Conservation (phyloP, 2,888 invertebrate genomes). For the Eupelmus urozonus region DNA sequence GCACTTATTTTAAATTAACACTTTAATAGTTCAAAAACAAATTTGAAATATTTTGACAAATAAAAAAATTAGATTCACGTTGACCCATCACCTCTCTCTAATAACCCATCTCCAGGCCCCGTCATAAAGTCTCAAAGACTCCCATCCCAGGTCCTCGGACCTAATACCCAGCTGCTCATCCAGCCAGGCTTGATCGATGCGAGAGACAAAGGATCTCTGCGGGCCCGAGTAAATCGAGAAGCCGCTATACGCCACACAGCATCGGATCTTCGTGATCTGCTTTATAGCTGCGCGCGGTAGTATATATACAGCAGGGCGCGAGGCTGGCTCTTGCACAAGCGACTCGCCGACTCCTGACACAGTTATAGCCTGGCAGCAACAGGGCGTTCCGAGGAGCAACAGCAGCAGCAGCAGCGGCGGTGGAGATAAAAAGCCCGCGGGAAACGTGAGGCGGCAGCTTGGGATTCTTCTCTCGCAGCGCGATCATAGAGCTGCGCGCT, state of each 20-base stretch:
- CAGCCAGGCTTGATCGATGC: conserved; percentile 37
- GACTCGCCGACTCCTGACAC: conserved; percentile 37
- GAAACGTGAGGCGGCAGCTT: too few species aligned
- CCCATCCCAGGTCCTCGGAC: neutral
- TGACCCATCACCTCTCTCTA: too few species aligned
- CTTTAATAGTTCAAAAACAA: too few species aligned
- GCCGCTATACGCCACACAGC: conserved; percentile 18
- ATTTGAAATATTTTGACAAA: too few species aligned
- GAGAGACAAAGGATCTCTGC: conserved; percentile 41
- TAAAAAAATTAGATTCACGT: too few species aligned
- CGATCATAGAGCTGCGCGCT: too few species aligned
- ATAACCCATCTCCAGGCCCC: too few species aligned
- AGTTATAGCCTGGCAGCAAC: conserved; percentile 17
- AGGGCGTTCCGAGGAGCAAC: neutral
- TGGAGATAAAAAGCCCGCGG: too few species aligned
- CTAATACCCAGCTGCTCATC: conserved; percentile 22
- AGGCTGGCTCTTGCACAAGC: conserved; percentile 42
- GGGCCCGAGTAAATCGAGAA: conserved; percentile 55
- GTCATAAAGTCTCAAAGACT: too few species aligned
- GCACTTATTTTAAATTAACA: too few species aligned
- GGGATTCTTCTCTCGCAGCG: too few species aligned
- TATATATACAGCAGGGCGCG: neutral
- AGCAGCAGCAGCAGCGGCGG: too few species aligned
- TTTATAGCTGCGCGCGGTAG: conserved; percentile 34
- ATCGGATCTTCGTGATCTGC: conserved; percentile 61